phyloP scores from a whole-genome alignment of 2,888 invertebrate genomes.

The Xestia sexstrigata region DNA sequence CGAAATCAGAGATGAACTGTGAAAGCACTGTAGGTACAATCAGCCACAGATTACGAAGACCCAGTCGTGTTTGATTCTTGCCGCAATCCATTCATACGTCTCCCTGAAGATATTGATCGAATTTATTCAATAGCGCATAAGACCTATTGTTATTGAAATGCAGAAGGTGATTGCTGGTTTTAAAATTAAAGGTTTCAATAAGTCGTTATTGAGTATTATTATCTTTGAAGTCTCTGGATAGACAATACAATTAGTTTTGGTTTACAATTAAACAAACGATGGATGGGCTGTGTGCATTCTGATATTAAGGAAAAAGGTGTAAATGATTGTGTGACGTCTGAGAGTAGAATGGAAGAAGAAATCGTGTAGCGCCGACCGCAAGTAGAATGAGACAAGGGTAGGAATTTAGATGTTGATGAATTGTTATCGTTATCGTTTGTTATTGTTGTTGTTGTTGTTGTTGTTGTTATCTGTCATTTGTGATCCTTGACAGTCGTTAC shows the following conservation, averaged over 20 bases:
- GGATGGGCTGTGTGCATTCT: too few species aligned
- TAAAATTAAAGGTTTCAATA: not conserved
- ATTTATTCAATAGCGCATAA: slow-evolving; percentile 20
- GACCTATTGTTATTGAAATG: slow-evolving; percentile 24
- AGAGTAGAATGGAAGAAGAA: too few species aligned
- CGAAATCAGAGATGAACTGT: not conserved
- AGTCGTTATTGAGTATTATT: not conserved
- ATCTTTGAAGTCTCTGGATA: not conserved
- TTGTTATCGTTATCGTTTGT: too few species aligned
- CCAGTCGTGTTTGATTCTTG: slow-evolving; percentile 3
- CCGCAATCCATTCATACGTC: not conserved
- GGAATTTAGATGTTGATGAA: too few species aligned
- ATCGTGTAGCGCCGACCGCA: too few species aligned
- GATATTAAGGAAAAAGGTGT: too few species aligned
- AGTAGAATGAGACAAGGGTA: too few species aligned
- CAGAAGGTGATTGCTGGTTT: not conserved
- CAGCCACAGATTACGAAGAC: slow-evolving; percentile 4
- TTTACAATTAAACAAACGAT: too few species aligned
- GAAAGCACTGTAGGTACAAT: not conserved
- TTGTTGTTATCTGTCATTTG: too few species aligned
- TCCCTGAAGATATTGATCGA: slow-evolving; percentile 18
- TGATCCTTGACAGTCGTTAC: too few species aligned
- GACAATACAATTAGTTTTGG: not conserved
- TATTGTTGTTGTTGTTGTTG: too few species aligned
- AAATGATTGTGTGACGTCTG: too few species aligned